Percentiles rank a stretch among this genome's conserved stretches.
These are phyloP conservation scores for Umimayanthus kanabou DNA, from an alignment of 92 coral and sea anemone species.

Conservation along the genomic window DNA sequence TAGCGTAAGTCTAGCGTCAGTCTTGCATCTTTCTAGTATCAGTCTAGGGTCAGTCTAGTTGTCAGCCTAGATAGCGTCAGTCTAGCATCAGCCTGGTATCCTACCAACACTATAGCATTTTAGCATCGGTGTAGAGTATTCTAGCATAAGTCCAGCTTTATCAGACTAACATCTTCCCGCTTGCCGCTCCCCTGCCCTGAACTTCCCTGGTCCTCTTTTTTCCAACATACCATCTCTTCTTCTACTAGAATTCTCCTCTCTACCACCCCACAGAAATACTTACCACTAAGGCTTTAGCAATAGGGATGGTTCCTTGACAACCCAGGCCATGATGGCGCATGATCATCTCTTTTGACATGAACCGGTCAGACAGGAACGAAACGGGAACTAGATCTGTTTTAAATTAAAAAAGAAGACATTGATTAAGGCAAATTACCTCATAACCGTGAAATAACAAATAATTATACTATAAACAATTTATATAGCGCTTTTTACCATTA, in stretches of 20 bases:
- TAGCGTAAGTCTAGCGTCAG: neutral
- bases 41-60: neutral
- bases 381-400: slow-evolving; percentile 85
- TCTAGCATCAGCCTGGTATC: neutral
- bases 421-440: no score
- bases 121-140: neutral
- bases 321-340: slow-evolving; percentile 97
- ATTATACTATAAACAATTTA: no score
- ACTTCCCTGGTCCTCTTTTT: neutral
- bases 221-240: neutral
- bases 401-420: neutral
- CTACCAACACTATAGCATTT: neutral
- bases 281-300: slow-evolving; percentile 93
- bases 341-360: slow-evolving; percentile 70
- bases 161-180: neutral
- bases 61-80: no score
- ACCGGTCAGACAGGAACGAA: slow-evolving; percentile 75
- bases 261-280: slow-evolving; percentile 6
- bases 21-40: neutral
- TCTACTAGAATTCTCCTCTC: neutral
- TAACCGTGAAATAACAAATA: no score
- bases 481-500: no score
- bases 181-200: neutral
- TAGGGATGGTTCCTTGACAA: slow-evolving; percentile 81
- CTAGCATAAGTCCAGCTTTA: neutral